Base-by-base conservation (phyloP, 1,140 invertebrate species). In the Helicorthomorpha holstii region DNA sequence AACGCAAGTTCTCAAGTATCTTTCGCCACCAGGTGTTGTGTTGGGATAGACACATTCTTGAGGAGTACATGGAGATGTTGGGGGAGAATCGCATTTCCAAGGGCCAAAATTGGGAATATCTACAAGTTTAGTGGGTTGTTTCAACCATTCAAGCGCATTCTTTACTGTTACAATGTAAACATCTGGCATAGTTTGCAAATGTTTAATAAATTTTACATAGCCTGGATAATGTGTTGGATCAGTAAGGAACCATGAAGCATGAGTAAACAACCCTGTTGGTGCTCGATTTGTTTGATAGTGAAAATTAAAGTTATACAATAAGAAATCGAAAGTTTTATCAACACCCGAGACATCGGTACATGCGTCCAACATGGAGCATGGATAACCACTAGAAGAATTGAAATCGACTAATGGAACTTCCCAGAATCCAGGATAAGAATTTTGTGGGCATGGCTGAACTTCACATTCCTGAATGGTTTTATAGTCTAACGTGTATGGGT, bases 401-500 rank as follows among this genome's bases (percentile, higher is more conserved):
- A 75, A 74, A 54, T 75, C 69, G 1, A 81, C 60, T 75, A 82
- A 79, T 1, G 80, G 79, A 26, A 72, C 63, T 0, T 77, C 70
- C 85, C 84, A 85, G 19, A 85, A 65, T 10, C 81, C 81, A 0
- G 79, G 75, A 65, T 83, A 85, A 14, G 80, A 75, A 59, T 81
- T 72, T 0, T 78, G 78, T 0, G 85, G 85, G 58, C 84, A 88
- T 52, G 79, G 72, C 59, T 85, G 82, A 27, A 81, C 74, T 46
- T 68, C 64, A 58, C 80, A 82, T 53, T 82, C 79, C 60, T 69
- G 63, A 16, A 54, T 58, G 2, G 64, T 41, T 16, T 75, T 78
- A 56, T 83, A 81, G 64, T 91, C 84, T 29, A 90, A 62, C 0
- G 85, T 88, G 60, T 89, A 91, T 0, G 86, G 86, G 82, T 83